A percentile compares a stretch with the other conserved stretches of the same genome.
Evolutionary conservation across 1,140 invertebrate species (phyloP).

Genomic region (Rhopalosiphum padi): DNA sequence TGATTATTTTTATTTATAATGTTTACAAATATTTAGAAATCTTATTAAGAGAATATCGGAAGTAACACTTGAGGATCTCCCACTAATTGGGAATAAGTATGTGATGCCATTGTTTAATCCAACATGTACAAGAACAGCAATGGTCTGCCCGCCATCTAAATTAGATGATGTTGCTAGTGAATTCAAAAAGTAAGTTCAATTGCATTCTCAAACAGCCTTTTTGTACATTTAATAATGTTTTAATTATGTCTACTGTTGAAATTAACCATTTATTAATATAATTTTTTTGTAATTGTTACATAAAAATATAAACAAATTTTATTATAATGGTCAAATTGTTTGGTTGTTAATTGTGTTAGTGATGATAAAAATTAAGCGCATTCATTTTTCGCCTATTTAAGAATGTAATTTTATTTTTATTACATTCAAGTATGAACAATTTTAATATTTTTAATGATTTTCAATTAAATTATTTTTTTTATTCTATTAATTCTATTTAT

Average conservation of each 20-base stretch:
- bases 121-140: constrained; percentile 68
- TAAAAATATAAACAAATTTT: not conserved
- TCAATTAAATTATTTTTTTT: not conserved
- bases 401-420: too few relatives aligned
- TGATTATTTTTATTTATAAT: constrained; percentile 5
- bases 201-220: not conserved
- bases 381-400: not conserved
- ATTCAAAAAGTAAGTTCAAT: constrained; percentile 71
- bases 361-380: not conserved
- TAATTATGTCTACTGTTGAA: not conserved
- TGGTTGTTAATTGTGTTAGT: not conserved
- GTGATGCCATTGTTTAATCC: constrained; percentile 73
- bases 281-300: not conserved
- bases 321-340: not conserved
- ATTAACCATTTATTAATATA: not conserved
- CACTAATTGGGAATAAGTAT: constrained; percentile 74
- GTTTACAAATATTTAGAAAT: constrained; percentile 64
- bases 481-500: not conserved
- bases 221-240: not conserved
- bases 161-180: constrained; percentile 70
- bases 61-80: constrained; percentile 73
- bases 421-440: not conserved
- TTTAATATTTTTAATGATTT: not conserved
- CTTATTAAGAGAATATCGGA: constrained; percentile 73
- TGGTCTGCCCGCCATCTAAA: constrained; percentile 82